Percentiles rank a stretch among this genome's conserved stretches.
Evolutionary conservation across 2,113 vertebrate species (phyloP).

Genomic region (Psilopsiagon aymara): DNA sequence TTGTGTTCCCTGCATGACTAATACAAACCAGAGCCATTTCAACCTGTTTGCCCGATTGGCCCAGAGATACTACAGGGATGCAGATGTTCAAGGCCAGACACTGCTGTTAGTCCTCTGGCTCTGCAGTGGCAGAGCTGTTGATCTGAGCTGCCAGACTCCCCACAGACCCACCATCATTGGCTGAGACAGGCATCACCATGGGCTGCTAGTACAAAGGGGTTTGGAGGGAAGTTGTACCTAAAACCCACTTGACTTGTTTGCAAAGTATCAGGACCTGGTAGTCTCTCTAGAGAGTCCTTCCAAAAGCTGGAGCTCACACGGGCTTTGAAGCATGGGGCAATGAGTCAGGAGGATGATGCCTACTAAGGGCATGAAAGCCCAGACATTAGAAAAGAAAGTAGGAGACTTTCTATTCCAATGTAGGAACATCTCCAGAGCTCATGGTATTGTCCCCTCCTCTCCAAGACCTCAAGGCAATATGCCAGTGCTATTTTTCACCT

Average conservation of each 20-base stretch:
- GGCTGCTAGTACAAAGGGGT: background rate
- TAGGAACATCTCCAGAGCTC: background rate
- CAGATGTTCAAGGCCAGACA: background rate
- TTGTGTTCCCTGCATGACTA: background rate
- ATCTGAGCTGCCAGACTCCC: background rate
- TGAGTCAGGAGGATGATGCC: background rate
- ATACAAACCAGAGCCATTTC: background rate
- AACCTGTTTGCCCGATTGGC: background rate
- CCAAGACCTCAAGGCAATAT: background rate
- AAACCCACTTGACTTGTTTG: background rate
- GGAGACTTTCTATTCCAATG: background rate
- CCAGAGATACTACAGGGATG: background rate
- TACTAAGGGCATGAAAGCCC: background rate
- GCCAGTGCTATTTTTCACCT: background rate
- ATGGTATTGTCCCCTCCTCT: background rate
- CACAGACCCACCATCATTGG: background rate
- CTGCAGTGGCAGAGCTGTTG: background rate
- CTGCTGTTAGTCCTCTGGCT: background rate
- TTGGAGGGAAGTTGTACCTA: background rate
- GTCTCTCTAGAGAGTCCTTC: background rate
- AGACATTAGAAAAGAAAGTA: background rate
- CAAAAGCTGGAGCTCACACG: accelerated
- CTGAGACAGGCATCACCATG: background rate
- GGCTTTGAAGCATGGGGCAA: background rate
- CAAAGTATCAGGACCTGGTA: background rate